phyloP scores from a whole-genome alignment of 1,140 invertebrate species.

The Mya arenaria region DNA sequence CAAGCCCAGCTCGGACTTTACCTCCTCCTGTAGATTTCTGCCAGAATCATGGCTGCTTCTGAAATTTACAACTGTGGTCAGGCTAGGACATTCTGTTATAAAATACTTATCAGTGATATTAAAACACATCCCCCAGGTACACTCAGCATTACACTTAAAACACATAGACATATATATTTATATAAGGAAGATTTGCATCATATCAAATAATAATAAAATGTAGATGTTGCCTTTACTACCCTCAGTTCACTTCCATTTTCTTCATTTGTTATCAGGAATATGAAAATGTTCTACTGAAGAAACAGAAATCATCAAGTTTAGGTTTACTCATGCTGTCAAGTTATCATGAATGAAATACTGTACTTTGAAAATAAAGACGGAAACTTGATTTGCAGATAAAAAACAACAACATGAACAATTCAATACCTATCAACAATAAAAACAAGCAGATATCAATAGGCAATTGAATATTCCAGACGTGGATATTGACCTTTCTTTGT shows the following conservation, averaged over 20 bases:
- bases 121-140: not conserved
- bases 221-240: not conserved
- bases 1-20: slow-evolving; percentile 23
- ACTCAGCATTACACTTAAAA: not conserved
- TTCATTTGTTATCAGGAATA: no score
- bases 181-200: not conserved
- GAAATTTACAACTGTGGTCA: not conserved
- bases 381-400: not conserved
- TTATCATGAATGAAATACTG: not conserved
- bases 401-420: not conserved
- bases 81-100: not conserved
- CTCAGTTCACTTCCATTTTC: no score
- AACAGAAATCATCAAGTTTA: not conserved
- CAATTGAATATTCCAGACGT: not conserved
- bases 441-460: not conserved
- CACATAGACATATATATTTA: not conserved
- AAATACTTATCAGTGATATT: not conserved
- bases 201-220: not conserved
- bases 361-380: not conserved
- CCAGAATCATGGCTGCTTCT: not conserved
- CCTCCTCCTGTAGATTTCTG: not conserved
- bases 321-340: not conserved
- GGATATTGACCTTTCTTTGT: slow-evolving; percentile 25
- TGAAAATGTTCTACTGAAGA: no score
- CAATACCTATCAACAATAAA: not conserved